phyloP scores from a whole-genome alignment of 2,888 invertebrate genomes.

The Rhimphoctona megacephalus region DNA sequence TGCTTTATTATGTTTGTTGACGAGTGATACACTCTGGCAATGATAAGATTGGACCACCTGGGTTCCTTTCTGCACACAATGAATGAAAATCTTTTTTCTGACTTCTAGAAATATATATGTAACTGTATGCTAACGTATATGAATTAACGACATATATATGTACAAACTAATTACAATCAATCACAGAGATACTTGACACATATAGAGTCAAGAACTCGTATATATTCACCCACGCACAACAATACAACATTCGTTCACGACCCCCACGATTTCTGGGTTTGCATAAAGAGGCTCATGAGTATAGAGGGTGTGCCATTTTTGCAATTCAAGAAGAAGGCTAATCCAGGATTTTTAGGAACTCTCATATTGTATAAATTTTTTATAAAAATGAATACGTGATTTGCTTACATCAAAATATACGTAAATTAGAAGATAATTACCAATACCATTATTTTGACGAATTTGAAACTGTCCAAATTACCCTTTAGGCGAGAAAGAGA shows the following conservation, averaged over 20 bases:
- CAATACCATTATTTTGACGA: too few species aligned
- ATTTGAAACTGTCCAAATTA: too few species aligned
- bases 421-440: too few species aligned
- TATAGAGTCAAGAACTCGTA: slow-evolving; percentile 47
- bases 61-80: background rate
- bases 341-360: background rate
- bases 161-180: slow-evolving; percentile 79
- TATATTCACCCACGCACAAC: slow-evolving; percentile 67
- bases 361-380: background rate
- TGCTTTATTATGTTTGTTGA: background rate
- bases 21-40: background rate
- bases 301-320: slow-evolving; percentile 21
- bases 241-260: slow-evolving; percentile 37
- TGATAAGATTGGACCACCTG: slow-evolving; percentile 19
- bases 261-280: slow-evolving; percentile 18
- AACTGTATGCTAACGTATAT: background rate
- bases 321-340: background rate
- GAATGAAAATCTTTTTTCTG: background rate
- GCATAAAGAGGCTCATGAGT: slow-evolving; percentile 1
- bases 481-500: too few species aligned
- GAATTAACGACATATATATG: slow-evolving; percentile 63
- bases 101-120: background rate
- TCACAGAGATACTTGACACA: slow-evolving; percentile 70
- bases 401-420: too few species aligned
- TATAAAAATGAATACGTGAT: background rate